Conservation (phyloP, 1,140 invertebrate species). For the Luehdorfia chinensis region DNA sequence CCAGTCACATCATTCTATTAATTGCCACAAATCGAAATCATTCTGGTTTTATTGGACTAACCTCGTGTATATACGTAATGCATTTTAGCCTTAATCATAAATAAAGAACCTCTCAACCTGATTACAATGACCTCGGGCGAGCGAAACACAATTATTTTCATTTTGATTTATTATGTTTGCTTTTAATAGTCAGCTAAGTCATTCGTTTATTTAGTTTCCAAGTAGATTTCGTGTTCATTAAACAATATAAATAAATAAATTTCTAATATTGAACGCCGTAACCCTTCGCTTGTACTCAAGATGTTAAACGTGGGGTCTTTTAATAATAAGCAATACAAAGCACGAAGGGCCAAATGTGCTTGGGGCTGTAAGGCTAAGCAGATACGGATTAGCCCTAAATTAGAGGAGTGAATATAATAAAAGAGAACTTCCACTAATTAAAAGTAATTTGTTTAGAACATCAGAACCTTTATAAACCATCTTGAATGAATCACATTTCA, state of each 20-base stretch:
- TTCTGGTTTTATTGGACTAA: constrained; percentile 9
- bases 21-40: constrained; percentile 2
- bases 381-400: constrained; percentile 60
- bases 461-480: constrained; percentile 28
- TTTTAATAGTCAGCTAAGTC: constrained; percentile 44
- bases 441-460: constrained; percentile 64
- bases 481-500: constrained; percentile 20
- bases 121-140: constrained; percentile 53
- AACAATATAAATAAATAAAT: constrained; percentile 9
- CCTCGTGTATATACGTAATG: constrained; percentile 5
- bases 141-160: constrained; percentile 51
- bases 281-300: constrained; percentile 38
- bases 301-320: constrained; percentile 42
- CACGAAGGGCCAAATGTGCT: constrained; percentile 43
- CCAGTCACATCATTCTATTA: constrained; percentile 3
- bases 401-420: constrained; percentile 54
- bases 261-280: constrained; percentile 13
- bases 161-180: constrained; percentile 57
- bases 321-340: constrained; percentile 54
- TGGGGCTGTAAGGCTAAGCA: constrained; percentile 38
- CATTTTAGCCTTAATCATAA: constrained; percentile 31
- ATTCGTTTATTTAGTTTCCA: constrained; percentile 38
- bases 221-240: constrained; percentile 23
- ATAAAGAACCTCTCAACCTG: constrained; percentile 42
- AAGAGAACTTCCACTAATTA: constrained; percentile 55